phyloP scores from a whole-genome alignment of 2,888 invertebrate genomes.

The Phytoseiulus persimilis region DNA sequence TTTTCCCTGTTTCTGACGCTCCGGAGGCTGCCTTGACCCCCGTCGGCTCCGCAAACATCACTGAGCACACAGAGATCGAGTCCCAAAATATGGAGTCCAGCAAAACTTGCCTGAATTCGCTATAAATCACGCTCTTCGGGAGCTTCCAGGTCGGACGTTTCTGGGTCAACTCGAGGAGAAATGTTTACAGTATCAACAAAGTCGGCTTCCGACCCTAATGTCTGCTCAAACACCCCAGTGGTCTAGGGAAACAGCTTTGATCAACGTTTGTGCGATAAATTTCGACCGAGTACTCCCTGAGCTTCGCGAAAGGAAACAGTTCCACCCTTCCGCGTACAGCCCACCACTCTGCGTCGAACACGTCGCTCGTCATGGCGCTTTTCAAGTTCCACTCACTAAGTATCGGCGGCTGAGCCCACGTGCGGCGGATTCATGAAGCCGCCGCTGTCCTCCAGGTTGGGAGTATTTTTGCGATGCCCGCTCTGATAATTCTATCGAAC shows the following conservation, averaged over 20 bases:
- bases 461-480: too few species aligned
- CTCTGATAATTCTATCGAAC: too few species aligned
- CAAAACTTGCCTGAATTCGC: background rate
- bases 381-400: too few species aligned
- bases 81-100: background rate
- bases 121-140: background rate
- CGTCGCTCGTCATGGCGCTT: too few species aligned
- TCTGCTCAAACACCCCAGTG: background rate
- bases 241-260: background rate
- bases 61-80: background rate
- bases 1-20: background rate
- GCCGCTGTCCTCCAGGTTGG: too few species aligned
- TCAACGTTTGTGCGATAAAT: background rate
- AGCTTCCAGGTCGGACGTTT: background rate
- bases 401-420: too few species aligned
- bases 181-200: background rate
- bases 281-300: too few species aligned
- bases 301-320: too few species aligned
- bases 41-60: background rate
- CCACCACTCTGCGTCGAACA: too few species aligned
- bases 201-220: background rate
- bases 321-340: too few species aligned
- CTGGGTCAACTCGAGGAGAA: background rate
- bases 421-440: too few species aligned
- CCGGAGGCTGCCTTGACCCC: background rate